These are phyloP conservation scores for Thymelicus sylvestris DNA, from an alignment of 2,888 invertebrate species.

Conservation along the genomic window DNA sequence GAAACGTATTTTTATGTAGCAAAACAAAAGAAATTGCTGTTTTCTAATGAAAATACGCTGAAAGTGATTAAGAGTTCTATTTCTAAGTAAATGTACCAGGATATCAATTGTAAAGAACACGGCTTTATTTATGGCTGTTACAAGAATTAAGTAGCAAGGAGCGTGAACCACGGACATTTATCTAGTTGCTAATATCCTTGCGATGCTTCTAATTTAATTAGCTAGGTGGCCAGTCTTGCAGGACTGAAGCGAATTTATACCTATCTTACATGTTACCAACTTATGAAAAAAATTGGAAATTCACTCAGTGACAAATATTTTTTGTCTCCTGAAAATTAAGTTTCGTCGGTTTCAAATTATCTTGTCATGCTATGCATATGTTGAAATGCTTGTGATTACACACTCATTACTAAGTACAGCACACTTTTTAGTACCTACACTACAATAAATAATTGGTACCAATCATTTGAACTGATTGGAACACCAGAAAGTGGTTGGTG, in stretches of 20 bases:
- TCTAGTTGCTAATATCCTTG: conserved; percentile 69
- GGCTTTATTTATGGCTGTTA: conserved; percentile 43
- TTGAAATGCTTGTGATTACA: too few species aligned
- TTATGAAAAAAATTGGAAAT: too few species aligned
- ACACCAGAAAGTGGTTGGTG: too few species aligned
- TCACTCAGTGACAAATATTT: too few species aligned
- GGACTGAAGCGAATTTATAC: conserved; percentile 26
- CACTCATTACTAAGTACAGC: too few species aligned
- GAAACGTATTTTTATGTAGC: not conserved
- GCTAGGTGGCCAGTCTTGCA: conserved; percentile 42
- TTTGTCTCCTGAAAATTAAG: too few species aligned
- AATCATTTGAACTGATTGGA: too few species aligned
- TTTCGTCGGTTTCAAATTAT: too few species aligned
- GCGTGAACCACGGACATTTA: conserved; percentile 73
- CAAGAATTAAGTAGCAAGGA: conserved; percentile 67
- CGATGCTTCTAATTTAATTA: conserved; percentile 72
- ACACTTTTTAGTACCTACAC: too few species aligned
- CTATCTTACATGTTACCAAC: conserved; percentile 36
- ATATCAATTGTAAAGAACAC: conserved; percentile 25
- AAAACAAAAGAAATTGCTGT: not conserved
- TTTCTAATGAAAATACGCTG: not conserved
- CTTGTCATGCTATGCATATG: too few species aligned
- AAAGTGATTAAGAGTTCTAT: conserved; percentile 7
- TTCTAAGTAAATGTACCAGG: conserved; percentile 14
- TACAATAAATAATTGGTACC: too few species aligned